Evolutionary conservation across 2,888 invertebrate species (phyloP).

Genomic region (Caprella mutica): DNA sequence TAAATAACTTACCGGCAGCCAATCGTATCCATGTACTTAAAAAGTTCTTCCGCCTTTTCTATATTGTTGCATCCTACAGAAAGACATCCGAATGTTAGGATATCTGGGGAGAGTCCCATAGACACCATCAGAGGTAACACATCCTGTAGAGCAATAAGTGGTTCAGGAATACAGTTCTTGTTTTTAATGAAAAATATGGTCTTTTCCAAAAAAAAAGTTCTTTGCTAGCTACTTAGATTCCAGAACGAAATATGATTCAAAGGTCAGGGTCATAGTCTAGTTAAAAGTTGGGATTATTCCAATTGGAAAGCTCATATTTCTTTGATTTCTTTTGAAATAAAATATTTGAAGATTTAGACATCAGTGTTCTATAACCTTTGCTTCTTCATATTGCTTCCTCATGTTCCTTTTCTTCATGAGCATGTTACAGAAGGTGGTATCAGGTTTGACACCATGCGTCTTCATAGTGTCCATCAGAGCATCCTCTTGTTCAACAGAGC

Average conservation of each 20-base stretch:
- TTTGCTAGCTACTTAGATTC: too few relatives aligned
- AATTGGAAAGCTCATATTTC: too few relatives aligned
- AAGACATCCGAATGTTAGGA: constrained; percentile 75
- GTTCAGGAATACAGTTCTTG: not conserved
- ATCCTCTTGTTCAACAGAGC: constrained; percentile 55
- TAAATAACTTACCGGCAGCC: constrained; percentile 48
- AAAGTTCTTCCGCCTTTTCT: constrained; percentile 52
- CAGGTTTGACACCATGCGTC: constrained; percentile 50
- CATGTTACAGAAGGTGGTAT: constrained; percentile 74
- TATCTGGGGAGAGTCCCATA: constrained; percentile 49
- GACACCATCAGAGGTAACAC: constrained; percentile 44
- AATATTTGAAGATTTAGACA: not conserved
- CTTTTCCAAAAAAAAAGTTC: too few relatives aligned
- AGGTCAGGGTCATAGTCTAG: too few relatives aligned
- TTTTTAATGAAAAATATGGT: too few relatives aligned
- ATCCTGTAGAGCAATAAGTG: not conserved
- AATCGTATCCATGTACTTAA: constrained; percentile 57
- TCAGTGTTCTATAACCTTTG: constrained; percentile 48
- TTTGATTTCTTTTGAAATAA: not conserved
- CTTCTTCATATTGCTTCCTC: constrained; percentile 56
- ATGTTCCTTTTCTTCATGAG: constrained; percentile 68
- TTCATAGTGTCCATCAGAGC: constrained; percentile 53
- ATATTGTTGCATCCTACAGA: constrained; percentile 62
- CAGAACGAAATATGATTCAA: too few relatives aligned
- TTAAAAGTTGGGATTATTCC: too few relatives aligned